These are phyloP conservation scores for Habropoda laboriosa DNA, from an alignment of 1,140 invertebrate genomes.

Conservation along the genomic window DNA sequence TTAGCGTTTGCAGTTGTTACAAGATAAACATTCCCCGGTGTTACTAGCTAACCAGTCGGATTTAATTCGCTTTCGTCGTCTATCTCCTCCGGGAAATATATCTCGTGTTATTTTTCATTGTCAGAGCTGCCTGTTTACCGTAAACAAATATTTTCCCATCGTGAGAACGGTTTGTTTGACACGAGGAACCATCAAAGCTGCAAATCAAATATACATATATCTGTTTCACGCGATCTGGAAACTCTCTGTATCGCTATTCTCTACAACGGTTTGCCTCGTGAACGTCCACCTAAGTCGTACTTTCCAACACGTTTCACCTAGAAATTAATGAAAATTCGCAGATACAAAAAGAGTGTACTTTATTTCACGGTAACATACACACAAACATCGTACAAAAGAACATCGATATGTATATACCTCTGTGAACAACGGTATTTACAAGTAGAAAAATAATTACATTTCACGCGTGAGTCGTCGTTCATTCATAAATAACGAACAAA, in stretches of 20 bases:
- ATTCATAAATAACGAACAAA: not conserved
- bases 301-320: no score
- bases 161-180: no score
- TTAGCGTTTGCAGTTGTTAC: not conserved
- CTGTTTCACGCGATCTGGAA: no score
- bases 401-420: conserved; percentile 43
- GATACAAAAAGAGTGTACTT: conserved; percentile 36
- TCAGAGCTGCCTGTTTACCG: not conserved
- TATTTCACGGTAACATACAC: conserved; percentile 53
- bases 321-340: not conserved
- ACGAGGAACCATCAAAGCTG: no score
- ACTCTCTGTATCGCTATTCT: not conserved
- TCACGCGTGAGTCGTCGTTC: not conserved
- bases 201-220: no score
- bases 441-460: conserved; percentile 47
- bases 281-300: no score
- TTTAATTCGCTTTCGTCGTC: not conserved
- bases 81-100: not conserved
- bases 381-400: conserved; percentile 60
- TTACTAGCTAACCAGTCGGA: not conserved
- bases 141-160: not conserved
- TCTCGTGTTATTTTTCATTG: not conserved
- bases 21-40: not conserved
- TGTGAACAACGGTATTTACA: conserved; percentile 59
- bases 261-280: no score